phyloP scores from a whole-genome alignment of 2,797 vertebrate genomes.

The Euphonia xanthogaster region DNA sequence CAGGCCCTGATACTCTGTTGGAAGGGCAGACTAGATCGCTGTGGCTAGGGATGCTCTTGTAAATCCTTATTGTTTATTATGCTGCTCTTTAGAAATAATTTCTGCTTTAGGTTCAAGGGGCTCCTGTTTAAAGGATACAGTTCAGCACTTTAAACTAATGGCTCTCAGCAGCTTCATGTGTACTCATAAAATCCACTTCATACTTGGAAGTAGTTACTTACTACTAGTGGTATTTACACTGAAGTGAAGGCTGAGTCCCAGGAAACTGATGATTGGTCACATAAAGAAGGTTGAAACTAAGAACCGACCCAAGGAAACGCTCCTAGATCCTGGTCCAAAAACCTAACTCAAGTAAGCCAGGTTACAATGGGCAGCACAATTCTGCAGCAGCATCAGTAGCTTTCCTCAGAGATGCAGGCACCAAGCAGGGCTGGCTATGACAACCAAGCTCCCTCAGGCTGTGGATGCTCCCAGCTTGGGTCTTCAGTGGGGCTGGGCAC shows the following conservation, averaged over 20 bases:
- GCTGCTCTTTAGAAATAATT: not conserved
- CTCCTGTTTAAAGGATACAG: not conserved
- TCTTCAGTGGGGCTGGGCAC: not conserved
- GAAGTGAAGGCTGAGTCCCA: not conserved
- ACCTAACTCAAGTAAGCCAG: rapidly evolving
- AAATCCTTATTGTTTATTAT: not conserved
- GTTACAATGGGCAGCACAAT: not conserved
- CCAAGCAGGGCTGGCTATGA: not conserved
- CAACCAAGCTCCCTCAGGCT: not conserved
- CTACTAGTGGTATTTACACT: not conserved
- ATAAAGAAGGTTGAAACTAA: not conserved
- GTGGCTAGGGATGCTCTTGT: not conserved
- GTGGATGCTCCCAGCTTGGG: not conserved
- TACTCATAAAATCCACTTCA: not conserved
- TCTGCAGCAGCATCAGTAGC: not conserved
- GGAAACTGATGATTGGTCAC: not conserved
- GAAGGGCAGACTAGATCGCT: not conserved
- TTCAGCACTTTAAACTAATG: not conserved
- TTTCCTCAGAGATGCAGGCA: not conserved
- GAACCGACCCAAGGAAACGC: not conserved
- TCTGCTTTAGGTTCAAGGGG: not conserved
- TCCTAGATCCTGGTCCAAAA: not conserved
- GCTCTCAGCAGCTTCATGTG: not conserved
- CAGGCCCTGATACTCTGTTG: not conserved
- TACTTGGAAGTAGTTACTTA: not conserved